phyloP scores from a whole-genome alignment of 2,888 invertebrate species.

The Athrips mouffetella region DNA sequence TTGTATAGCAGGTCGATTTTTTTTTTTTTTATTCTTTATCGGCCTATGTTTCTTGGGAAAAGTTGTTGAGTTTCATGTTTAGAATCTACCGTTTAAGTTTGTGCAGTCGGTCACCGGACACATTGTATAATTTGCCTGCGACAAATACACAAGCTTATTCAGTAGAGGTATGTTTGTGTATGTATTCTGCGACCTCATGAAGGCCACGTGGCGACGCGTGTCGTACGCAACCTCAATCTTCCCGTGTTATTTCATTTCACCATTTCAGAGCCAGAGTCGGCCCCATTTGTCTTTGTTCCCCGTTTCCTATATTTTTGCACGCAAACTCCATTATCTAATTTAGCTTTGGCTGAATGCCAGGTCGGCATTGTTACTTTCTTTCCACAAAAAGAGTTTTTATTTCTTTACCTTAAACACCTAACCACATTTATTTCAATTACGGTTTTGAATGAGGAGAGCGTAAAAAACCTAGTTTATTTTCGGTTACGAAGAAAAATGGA shows the following conservation, averaged over 20 bases:
- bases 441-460: slow-evolving; percentile 18
- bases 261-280: slow-evolving; percentile 67
- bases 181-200: slow-evolving; percentile 38
- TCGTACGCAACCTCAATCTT: slow-evolving; percentile 53
- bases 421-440: slow-evolving; percentile 66
- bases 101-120: no score
- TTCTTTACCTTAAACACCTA: slow-evolving; percentile 66
- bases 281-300: slow-evolving; percentile 78
- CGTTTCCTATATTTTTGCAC: slow-evolving; percentile 79
- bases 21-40: no score
- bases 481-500: slow-evolving; percentile 10
- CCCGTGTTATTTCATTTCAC: slow-evolving; percentile 69
- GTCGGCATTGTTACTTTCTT: slow-evolving; percentile 71
- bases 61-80: no score
- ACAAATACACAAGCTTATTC: no score
- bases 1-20: no score
- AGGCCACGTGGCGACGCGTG: slow-evolving; percentile 44
- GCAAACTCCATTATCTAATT: slow-evolving; percentile 79
- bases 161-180: no score
- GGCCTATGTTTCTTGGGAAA: no score
- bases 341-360: slow-evolving; percentile 77
- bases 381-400: slow-evolving; percentile 66
- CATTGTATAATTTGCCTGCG: no score
- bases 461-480: slow-evolving; percentile 8
- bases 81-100: no score